Conservation (phyloP, 2,113 vertebrate species). For the Microcebus ravelobensis region DNA sequence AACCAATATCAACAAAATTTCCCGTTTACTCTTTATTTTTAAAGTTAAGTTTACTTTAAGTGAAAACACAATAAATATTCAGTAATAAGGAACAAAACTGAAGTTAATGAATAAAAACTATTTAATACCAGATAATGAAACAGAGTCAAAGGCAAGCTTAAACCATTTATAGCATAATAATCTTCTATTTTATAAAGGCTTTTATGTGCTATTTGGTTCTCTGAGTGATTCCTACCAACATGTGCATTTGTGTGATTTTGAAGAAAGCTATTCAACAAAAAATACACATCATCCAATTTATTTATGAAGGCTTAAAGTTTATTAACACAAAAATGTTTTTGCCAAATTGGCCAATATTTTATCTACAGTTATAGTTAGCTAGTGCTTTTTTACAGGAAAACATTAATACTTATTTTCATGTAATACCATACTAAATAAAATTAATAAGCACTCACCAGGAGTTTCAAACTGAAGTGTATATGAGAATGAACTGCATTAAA, state of each 20-base stretch:
- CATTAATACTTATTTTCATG: not conserved
- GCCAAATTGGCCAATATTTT: not conserved
- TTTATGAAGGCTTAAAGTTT: conserved; percentile 20
- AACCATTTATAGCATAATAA: conserved; percentile 90
- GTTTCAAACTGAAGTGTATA: conserved; percentile 8
- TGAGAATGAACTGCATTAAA: not conserved
- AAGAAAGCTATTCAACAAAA: not conserved
- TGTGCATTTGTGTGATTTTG: conserved; percentile 36
- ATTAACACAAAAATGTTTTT: not conserved
- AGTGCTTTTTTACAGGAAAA: not conserved
- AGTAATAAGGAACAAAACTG: conserved; percentile 77
- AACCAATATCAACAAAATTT: conserved; percentile 59
- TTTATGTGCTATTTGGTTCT: conserved; percentile 55
- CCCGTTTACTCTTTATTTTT: conserved; percentile 51
- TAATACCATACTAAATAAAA: conserved; percentile 24
- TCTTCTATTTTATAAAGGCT: conserved; percentile 81
- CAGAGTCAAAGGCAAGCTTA: conserved; percentile 87
- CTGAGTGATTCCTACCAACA: not conserved
- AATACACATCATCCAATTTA: not conserved
- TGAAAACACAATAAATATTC: conserved; percentile 77
- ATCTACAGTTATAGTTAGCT: not conserved
- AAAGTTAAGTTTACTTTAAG: conserved; percentile 68
- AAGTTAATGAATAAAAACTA: conserved; percentile 66
- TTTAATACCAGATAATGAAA: conserved; percentile 78
- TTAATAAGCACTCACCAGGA: not conserved